These are phyloP conservation scores for Pelvicachromis taeniatus DNA, from an alignment of 2,113 vertebrate genomes.

Conservation along the genomic window DNA sequence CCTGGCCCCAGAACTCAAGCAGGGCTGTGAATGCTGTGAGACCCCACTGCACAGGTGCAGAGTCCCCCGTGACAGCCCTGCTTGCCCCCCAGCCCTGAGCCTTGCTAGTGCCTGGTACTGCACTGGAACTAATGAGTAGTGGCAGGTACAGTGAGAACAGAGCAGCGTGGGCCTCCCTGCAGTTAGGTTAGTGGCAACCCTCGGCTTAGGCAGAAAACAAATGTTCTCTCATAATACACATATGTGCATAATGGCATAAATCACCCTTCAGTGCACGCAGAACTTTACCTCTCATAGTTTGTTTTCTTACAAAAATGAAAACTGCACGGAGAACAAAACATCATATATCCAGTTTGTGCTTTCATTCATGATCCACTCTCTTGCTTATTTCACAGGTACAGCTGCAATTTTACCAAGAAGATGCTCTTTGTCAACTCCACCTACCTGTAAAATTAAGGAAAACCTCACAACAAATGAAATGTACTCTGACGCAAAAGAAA, in stretches of 20 bases:
- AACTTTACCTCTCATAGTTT: not conserved
- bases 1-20: slow-evolving; percentile 21
- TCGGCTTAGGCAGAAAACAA: slow-evolving; percentile 34
- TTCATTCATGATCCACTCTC: not conserved
- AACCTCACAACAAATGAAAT: slow-evolving; percentile 15
- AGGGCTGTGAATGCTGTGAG: slow-evolving; percentile 16
- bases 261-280: not conserved
- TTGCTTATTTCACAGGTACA: slow-evolving; percentile 38
- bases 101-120: slow-evolving; percentile 66
- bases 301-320: not conserved
- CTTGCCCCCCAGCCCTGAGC: slow-evolving; percentile 62
- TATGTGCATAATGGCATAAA: slow-evolving; percentile 23
- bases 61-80: slow-evolving; percentile 55
- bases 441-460: not conserved
- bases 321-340: not conserved
- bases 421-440: not conserved
- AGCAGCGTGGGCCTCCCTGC: slow-evolving; percentile 33
- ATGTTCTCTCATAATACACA: slow-evolving; percentile 23
- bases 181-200: slow-evolving; percentile 67
- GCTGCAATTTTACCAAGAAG: not conserved
- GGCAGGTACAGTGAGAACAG: slow-evolving; percentile 78
- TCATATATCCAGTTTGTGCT: not conserved
- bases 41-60: slow-evolving; percentile 82
- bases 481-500: not conserved
- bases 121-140: slow-evolving; percentile 83